Conservation (phyloP, 2,888 invertebrate genomes). For the Platypus cylindrus region DNA sequence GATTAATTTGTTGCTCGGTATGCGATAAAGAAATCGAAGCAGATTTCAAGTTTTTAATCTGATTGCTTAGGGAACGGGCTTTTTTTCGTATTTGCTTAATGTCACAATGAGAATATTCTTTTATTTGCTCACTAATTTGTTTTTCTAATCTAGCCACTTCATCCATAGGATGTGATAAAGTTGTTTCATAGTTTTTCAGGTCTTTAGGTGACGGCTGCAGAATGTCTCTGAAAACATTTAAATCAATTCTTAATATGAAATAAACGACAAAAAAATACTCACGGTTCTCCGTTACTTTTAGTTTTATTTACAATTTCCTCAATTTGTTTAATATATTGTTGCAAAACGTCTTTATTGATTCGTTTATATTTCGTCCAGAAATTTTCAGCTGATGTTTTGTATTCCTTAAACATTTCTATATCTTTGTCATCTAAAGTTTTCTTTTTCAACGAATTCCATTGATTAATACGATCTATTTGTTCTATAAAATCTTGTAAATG, state of each 20-base stretch:
- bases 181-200: constrained; percentile 20
- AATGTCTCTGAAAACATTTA: constrained; percentile 2
- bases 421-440: constrained; percentile 39
- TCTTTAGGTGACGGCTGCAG: constrained; percentile 13
- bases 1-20: background rate
- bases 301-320: background rate
- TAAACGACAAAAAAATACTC: background rate
- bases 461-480: constrained; percentile 32
- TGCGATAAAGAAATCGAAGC: background rate
- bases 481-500: constrained; percentile 35
- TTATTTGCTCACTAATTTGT: constrained; percentile 33
- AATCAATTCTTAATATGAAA: background rate
- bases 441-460: constrained; percentile 37
- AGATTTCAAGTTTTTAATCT: constrained; percentile 12
- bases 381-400: background rate
- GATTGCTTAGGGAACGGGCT: constrained; percentile 31
- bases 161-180: constrained; percentile 37
- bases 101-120: constrained; percentile 34
- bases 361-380: constrained; percentile 10
- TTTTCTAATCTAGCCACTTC: constrained; percentile 39
- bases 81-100: constrained; percentile 39
- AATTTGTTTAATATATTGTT: constrained; percentile 4
- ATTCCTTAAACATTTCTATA: constrained; percentile 33
- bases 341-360: constrained; percentile 8
- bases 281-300: background rate